These are phyloP conservation scores for Penaeus indicus DNA, from an alignment of 1,140 invertebrate genomes.

Conservation along the genomic window DNA sequence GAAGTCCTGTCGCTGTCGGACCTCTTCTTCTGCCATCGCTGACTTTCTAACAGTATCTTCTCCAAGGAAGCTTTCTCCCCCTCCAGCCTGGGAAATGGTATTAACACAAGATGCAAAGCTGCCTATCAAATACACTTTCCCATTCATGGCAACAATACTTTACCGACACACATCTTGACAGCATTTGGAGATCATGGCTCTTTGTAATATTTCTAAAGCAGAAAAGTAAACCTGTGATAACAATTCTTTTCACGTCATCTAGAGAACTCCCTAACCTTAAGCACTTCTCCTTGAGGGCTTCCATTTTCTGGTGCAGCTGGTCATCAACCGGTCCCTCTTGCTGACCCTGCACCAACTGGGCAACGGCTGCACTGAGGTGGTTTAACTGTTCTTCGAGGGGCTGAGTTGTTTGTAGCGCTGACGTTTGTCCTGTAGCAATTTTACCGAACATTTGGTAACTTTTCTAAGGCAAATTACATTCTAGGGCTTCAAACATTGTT, in stretches of 20 bases:
- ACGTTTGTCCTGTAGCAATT: constrained; percentile 5
- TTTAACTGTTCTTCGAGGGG: constrained; percentile 39
- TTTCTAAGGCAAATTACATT: too few species aligned
- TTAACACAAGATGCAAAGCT: too few species aligned
- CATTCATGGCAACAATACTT: too few species aligned
- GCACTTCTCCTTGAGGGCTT: constrained; percentile 37
- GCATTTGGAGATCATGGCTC: too few species aligned
- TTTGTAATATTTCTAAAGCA: background rate
- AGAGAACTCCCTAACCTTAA: constrained; percentile 1
- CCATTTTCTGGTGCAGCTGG: constrained; percentile 17
- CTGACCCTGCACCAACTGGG: constrained; percentile 21
- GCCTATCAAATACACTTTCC: too few species aligned
- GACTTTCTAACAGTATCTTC: constrained; percentile 33
- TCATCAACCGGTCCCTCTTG: background rate
- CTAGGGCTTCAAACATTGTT: too few species aligned
- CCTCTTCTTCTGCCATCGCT: constrained; percentile 13
- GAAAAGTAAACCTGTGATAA: background rate
- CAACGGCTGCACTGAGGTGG: constrained; percentile 35
- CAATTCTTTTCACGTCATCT: too few species aligned
- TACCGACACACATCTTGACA: too few species aligned
- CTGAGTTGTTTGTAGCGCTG: constrained; percentile 26
- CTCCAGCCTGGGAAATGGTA: constrained; percentile 35
- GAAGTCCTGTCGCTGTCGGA: background rate
- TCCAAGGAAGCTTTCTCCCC: constrained; percentile 55
- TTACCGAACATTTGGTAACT: too few species aligned